These are phyloP conservation scores for Salvelinus sp. DNA, from an alignment of 2,113 vertebrate genomes.

Conservation along the genomic window DNA sequence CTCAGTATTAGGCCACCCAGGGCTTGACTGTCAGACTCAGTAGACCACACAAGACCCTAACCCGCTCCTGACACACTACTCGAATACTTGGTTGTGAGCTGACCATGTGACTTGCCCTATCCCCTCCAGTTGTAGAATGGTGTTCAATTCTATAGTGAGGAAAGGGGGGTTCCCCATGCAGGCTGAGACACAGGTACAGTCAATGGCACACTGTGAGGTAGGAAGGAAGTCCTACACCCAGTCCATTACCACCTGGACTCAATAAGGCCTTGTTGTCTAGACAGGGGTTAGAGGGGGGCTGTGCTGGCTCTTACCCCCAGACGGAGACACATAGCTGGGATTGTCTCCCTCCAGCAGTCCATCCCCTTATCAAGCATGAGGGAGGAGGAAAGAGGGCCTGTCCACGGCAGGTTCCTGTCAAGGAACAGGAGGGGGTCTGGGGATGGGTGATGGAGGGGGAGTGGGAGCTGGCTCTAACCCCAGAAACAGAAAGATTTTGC, in stretches of 20 bases:
- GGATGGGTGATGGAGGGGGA: constrained; percentile 10
- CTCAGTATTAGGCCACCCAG: too few relatives aligned
- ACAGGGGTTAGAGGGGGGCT: constrained; percentile 14
- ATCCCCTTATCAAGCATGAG: neutral
- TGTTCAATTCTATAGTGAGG: neutral
- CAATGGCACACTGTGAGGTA: constrained; percentile 20
- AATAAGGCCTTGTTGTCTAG: constrained; percentile 50
- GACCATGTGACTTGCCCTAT: too few relatives aligned
- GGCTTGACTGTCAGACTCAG: too few relatives aligned
- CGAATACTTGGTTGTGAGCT: too few relatives aligned
- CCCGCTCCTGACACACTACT: too few relatives aligned
- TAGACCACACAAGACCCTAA: too few relatives aligned
- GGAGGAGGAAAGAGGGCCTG: neutral
- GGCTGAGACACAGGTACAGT: neutral
- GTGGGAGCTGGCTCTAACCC: constrained; percentile 2
- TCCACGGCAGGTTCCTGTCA: constrained; percentile 34
- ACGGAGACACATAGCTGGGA: constrained; percentile 39
- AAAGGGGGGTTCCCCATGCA: neutral
- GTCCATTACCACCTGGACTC: constrained; percentile 53
- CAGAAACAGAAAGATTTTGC: constrained; percentile 23
- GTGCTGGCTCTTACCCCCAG: constrained; percentile 3
- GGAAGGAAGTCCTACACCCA: constrained; percentile 21
- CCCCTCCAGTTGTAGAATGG: neutral
- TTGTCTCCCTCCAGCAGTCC: constrained; percentile 20
- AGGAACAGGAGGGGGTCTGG: neutral